Evolutionary conservation across 1,140 invertebrate species (phyloP).

Genomic region (Drosophila lowei): DNA sequence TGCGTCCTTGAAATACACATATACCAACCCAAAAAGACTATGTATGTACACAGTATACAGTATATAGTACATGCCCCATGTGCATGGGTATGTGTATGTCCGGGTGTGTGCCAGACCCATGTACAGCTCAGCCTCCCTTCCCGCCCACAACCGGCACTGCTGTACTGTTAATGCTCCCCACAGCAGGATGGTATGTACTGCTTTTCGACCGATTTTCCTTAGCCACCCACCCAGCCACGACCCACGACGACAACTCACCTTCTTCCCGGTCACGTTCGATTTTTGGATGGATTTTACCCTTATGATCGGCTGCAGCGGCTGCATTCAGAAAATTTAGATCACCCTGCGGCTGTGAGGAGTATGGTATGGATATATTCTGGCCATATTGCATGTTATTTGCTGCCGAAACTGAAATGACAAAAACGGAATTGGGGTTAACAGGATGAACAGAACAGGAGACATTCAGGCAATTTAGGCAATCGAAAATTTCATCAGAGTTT

Average conservation of each 20-base stretch:
- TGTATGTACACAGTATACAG: constrained; percentile 27
- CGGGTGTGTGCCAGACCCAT: no score
- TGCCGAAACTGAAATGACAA: constrained; percentile 68
- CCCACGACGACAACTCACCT: constrained; percentile 69
- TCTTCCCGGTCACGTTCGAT: constrained; percentile 83
- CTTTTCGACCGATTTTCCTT: no score
- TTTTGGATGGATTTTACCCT: constrained; percentile 83
- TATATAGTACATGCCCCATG: not conserved
- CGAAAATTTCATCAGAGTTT: not conserved
- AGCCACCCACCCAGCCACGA: no score
- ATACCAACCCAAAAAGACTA: constrained; percentile 44
- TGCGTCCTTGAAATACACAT: constrained; percentile 73
- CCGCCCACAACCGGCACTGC: not conserved
- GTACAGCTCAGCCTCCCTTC: constrained; percentile 72
- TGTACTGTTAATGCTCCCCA: no score
- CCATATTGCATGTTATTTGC: constrained; percentile 83
- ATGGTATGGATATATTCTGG: constrained; percentile 83
- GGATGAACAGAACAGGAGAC: no score
- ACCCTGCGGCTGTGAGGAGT: constrained; percentile 81
- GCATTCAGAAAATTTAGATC: constrained; percentile 83
- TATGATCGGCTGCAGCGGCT: constrained; percentile 78
- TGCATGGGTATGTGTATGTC: no score
- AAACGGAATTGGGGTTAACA: constrained; percentile 21
- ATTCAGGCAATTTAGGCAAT: not conserved
- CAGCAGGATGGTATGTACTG: not conserved